Base-by-base conservation (phyloP, 2,113 vertebrate species). In the Tichodroma muraria region DNA sequence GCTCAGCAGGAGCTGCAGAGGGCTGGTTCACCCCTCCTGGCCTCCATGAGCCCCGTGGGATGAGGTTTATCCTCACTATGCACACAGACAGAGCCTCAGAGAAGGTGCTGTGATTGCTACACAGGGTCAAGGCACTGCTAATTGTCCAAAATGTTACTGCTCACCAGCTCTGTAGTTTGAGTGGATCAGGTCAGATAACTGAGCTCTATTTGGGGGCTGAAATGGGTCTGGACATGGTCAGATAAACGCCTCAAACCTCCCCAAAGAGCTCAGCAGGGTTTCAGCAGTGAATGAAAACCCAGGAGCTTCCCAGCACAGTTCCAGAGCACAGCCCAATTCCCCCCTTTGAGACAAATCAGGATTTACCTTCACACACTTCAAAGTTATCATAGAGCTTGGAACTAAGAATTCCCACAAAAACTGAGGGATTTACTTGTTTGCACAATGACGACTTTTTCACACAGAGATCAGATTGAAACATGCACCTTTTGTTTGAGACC, bases 151-250 rank as follows among this genome's bases (percentile, higher is more conserved):
- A 50, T 8, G 24, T 38, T 37, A 21, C 65, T 75, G 85, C 44
- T 64, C 35, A 30, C 23, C 30, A 44, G 64, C 30, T 27, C 57
- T 69, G 23, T 5, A 42, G 44, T 25, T 8, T 28, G 61, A 71
- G 27, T 0, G 1, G 37, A 15, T 21, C 25, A 17, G 65, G 53
- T 19, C 42, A 40, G 59, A 11, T 4, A 38, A 33, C 17, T 2
- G 60, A 68, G 40, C 19, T 40, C 35, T 22, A 3, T 9, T 20
- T 47, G 30, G 87, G 63, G 76, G 38, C 19, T 80, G 73, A 12
- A 45, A 61, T 2, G 19, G 14, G 14, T 27, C 50, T 22, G 42
- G 60, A 50, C 47, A 63, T 47, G 63, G 80, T 14, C 65, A 93
- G 57, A 65, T 8, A 35, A 83, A 70, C 24, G 15, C 9, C 52